Conservation (phyloP, 2,797 vertebrate genomes). For the Margarornis squamiger region DNA sequence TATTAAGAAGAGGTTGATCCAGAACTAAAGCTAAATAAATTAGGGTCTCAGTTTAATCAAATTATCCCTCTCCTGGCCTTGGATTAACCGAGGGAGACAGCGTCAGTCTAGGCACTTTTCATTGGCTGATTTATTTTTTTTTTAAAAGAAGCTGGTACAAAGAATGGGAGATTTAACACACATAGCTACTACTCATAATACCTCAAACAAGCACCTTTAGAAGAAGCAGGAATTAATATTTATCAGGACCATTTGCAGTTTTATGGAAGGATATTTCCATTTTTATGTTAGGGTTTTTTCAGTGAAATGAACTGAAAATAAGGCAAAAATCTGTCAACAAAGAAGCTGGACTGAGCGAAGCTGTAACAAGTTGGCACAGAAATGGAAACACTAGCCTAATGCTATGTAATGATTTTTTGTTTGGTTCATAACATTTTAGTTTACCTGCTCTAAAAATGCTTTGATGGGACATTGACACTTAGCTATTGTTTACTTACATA, state of each 20-base stretch:
- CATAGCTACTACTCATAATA: slow-evolving; percentile 65
- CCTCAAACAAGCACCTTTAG: slow-evolving; percentile 52
- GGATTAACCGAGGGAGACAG: slow-evolving; percentile 79
- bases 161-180: slow-evolving; percentile 73
- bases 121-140: slow-evolving; percentile 76
- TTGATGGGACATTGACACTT: background rate
- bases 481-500: background rate
- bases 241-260: slow-evolving; percentile 35
- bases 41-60: slow-evolving; percentile 89
- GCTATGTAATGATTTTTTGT: background rate
- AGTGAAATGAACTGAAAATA: slow-evolving; percentile 7
- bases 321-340: background rate
- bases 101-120: slow-evolving; percentile 72
- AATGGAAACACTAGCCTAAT: background rate
- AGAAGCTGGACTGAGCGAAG: background rate
- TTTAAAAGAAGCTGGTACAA: slow-evolving; percentile 68
- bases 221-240: slow-evolving; percentile 58
- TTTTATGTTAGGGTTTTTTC: background rate
- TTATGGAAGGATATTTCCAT: slow-evolving; percentile 12
- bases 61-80: slow-evolving; percentile 81
- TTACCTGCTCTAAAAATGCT: background rate
- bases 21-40: slow-evolving; percentile 92
- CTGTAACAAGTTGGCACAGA: background rate
- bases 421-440: background rate
- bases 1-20: slow-evolving; percentile 84